Evolutionary conservation across 2,797 vertebrate species (phyloP).

Genomic region (Etheostoma nigrum): DNA sequence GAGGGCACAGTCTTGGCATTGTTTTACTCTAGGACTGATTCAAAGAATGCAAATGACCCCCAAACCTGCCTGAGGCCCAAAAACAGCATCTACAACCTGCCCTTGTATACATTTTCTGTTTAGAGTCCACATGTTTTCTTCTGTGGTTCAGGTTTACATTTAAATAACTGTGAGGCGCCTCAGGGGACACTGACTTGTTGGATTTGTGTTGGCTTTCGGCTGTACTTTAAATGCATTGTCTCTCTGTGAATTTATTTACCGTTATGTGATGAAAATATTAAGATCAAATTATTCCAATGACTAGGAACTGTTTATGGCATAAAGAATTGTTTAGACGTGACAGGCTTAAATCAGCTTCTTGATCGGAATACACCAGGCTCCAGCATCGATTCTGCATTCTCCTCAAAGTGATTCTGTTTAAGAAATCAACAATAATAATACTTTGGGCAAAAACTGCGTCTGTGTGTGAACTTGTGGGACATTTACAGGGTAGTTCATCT

Average conservation of each 20-base stretch:
- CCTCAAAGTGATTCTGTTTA: conserved; percentile 33
- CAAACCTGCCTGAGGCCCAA: conserved; percentile 62
- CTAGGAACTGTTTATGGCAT: not conserved
- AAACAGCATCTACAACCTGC: conserved; percentile 43
- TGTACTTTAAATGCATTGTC: conserved; percentile 11
- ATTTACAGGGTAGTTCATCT: conserved; percentile 35
- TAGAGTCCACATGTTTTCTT: conserved; percentile 28
- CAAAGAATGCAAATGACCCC: conserved; percentile 72
- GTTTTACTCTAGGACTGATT: conserved; percentile 45
- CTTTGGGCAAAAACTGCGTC: conserved; percentile 28
- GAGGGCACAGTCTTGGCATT: conserved; percentile 52
- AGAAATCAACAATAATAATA: conserved; percentile 36
- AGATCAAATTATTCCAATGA: conserved; percentile 17
- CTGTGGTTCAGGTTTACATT: conserved; percentile 35
- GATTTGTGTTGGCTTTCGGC: conserved; percentile 11
- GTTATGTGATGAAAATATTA: conserved; percentile 20
- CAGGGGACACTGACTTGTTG: conserved; percentile 14
- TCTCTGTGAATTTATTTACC: conserved; percentile 6
- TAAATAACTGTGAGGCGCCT: conserved; percentile 15
- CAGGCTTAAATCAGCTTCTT: conserved; percentile 38
- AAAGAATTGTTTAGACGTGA: conserved; percentile 2
- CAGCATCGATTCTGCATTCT: conserved; percentile 24
- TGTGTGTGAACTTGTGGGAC: conserved; percentile 28
- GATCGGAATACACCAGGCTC: conserved; percentile 34
- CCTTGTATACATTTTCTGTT: conserved; percentile 30